These are phyloP conservation scores for Suncus etruscus DNA, from an alignment of 2,113 vertebrate genomes.

Conservation along the genomic window DNA sequence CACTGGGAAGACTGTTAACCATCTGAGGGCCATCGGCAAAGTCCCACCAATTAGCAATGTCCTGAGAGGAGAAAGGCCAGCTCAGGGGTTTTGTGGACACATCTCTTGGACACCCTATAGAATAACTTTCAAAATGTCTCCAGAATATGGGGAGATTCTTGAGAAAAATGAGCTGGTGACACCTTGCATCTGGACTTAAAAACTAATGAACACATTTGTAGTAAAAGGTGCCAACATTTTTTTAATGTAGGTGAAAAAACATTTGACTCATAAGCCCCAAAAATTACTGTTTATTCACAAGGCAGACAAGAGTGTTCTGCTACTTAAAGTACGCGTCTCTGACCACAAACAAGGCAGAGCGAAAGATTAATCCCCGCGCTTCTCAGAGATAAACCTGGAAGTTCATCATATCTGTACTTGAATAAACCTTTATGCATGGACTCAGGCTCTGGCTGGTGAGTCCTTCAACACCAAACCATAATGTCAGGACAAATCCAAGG, in stretches of 20 bases:
- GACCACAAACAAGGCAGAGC: too few species aligned
- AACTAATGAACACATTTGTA: too few species aligned
- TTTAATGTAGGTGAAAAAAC: too few species aligned
- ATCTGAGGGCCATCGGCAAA: neutral
- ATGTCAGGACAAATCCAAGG: slow-evolving; percentile 66
- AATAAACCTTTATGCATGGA: slow-evolving; percentile 47
- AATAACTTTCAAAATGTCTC: neutral
- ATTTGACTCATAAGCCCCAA: too few species aligned
- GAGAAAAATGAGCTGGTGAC: too few species aligned
- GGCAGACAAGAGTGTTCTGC: too few species aligned
- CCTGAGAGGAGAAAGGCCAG: neutral
- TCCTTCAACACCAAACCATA: slow-evolving; percentile 70
- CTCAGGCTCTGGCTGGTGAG: slow-evolving; percentile 18
- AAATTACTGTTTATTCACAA: too few species aligned
- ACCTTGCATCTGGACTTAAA: too few species aligned
- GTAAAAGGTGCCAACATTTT: too few species aligned
- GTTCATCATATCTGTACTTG: neutral
- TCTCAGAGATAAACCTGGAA: slow-evolving; percentile 24
- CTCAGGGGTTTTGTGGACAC: too few species aligned
- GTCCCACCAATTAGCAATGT: neutral
- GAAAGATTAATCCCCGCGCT: slow-evolving; percentile 1
- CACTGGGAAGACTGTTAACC: slow-evolving; percentile 17
- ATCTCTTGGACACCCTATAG: neutral
- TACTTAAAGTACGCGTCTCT: too few species aligned
- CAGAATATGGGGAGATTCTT: neutral